Conservation (phyloP, 2,113 vertebrate genomes). For the Crotalus helleri region DNA sequence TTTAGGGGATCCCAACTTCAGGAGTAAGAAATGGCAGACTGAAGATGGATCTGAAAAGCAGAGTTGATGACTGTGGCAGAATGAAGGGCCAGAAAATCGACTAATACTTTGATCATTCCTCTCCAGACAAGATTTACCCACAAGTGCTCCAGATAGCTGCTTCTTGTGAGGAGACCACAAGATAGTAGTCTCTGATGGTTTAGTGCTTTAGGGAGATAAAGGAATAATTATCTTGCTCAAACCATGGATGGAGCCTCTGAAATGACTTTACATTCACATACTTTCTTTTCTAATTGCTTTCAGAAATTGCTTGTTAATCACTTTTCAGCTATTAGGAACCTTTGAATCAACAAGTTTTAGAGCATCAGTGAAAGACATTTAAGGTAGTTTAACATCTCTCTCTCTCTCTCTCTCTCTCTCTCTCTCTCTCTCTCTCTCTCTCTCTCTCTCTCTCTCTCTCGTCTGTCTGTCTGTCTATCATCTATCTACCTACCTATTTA, state of each 20-base stretch:
- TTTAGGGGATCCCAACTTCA: background rate
- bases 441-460: no score
- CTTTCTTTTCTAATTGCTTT: background rate
- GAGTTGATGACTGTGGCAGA: background rate
- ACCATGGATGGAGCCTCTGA: background rate
- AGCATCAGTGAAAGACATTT: background rate
- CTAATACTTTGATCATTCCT: background rate
- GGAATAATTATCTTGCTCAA: background rate
- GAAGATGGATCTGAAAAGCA: background rate
- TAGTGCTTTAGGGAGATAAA: background rate
- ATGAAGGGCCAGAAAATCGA: background rate
- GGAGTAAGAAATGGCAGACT: background rate
- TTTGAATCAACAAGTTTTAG: background rate
- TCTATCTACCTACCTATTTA: no score
- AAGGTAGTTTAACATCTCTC: no score
- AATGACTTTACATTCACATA: background rate
- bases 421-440: no score
- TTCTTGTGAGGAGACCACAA: background rate
- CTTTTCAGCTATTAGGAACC: background rate
- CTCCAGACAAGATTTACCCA: background rate
- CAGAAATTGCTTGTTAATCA: background rate
- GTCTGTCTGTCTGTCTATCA: no score
- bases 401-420: no score
- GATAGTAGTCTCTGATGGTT: background rate
- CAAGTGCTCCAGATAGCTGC: background rate